Evolutionary conservation across 2,113 vertebrate genomes (phyloP), one percentile per base, ranked within the genome.

Genomic region (Neogobius melanostomus): DNA sequence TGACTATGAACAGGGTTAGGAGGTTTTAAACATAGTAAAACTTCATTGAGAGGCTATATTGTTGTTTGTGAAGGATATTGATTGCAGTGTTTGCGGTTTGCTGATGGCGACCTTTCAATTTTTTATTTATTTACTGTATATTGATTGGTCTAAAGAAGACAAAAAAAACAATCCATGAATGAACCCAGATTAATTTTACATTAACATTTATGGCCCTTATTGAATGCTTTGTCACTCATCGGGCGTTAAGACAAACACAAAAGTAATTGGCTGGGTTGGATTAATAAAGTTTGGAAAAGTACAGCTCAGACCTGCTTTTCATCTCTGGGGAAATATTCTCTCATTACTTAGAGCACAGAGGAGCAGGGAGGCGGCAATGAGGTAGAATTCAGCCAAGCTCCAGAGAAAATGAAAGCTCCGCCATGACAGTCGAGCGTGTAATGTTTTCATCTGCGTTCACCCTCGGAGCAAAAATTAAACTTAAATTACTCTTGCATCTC

Each of bases 321-420:
- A 68, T 80, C 91, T 79, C 90, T 17, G 71, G 91, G 92, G 93
- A 92, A 93, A 93, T 93, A 90, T 90, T 90, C 81, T 89, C 85
- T 91, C 88, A 89, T 93, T 91, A 92, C 63, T 53, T 53, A 21
- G 59, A 59, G 43, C 77, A 81, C 79, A 75, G 76, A 81, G 79
- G 80, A 81, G 87, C 85, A 79, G 45, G 69, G 69, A 80, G 75
- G 87, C 75, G 59, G 90, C 88, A 91, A 92, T 92, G 91, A 90
- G 74, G 82, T 76, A 64, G 82, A 86, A 88, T 90, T 92, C 83
- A 90, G 87, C 70, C 36, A 1, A 77, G 77, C 79, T 84, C 72
- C 77, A 42, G 71, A 77, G 86, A 85, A 90, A 90, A 92, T 90
- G 88, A 79, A 93, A 91, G 89, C 74, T 66, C 84, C 85, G 70